These are phyloP conservation scores for Rhagophthalmus giganteus DNA, from an alignment of 2,888 invertebrate species.

Conservation along the genomic window DNA sequence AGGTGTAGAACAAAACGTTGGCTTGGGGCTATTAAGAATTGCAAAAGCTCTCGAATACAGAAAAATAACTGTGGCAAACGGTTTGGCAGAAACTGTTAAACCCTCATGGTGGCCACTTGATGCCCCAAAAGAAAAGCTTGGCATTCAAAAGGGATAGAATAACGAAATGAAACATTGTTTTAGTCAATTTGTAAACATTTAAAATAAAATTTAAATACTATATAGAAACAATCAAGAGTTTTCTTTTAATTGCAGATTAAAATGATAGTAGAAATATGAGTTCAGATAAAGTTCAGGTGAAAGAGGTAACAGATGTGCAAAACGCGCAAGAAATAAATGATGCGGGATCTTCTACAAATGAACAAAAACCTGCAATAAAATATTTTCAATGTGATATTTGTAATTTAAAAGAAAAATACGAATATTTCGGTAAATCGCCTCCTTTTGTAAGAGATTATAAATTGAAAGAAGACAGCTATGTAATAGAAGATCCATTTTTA, in stretches of 20 bases:
- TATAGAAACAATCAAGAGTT: too few species aligned
- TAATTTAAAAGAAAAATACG: constrained; percentile 67
- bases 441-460: constrained; percentile 70
- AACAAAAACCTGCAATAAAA: constrained; percentile 21
- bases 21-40: constrained; percentile 74
- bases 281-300: too few species aligned
- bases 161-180: too few species aligned
- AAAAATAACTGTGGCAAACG: constrained; percentile 61
- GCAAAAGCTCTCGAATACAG: constrained; percentile 67
- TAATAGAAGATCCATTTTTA: constrained; percentile 85
- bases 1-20: constrained; percentile 61
- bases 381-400: constrained; percentile 69
- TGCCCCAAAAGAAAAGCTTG: constrained; percentile 63
- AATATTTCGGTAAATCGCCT: constrained; percentile 76
- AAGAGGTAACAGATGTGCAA: too few species aligned
- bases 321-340: too few species aligned
- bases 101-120: constrained; percentile 86
- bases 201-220: too few species aligned
- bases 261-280: too few species aligned
- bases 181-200: too few species aligned
- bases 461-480: constrained; percentile 73
- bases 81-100: constrained; percentile 61
- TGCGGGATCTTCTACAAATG: background rate
- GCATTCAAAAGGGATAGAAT: constrained; percentile 42
- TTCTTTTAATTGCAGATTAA: too few species aligned